Percentiles rank a stretch among this genome's conserved stretches.
Evolutionary conservation across 2,113 vertebrate genomes (phyloP).

Genomic region (human): DNA sequence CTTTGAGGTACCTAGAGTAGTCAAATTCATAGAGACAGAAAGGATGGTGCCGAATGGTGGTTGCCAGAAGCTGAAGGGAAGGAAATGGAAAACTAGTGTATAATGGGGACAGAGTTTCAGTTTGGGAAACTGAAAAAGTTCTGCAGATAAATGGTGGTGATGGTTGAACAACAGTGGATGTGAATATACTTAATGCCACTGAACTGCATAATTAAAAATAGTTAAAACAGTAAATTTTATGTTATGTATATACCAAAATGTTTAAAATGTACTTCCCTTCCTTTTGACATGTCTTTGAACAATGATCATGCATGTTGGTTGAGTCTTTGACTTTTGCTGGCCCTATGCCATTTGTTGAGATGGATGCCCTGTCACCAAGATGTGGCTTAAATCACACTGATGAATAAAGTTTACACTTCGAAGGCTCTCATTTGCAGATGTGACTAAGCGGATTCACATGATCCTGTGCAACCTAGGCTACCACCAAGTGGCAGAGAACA

Average conservation of each 20-base stretch:
- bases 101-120: not conserved
- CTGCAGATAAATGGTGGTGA: not conserved
- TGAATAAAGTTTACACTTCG: not conserved
- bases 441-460: not conserved
- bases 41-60: not conserved
- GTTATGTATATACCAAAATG: not conserved
- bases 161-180: not conserved
- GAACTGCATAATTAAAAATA: not conserved
- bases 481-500: not conserved
- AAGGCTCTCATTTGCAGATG: not conserved
- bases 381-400: not conserved
- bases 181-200: not conserved
- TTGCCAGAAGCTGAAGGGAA: not conserved
- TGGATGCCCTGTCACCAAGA: not conserved
- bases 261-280: not conserved
- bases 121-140: not conserved
- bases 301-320: not conserved
- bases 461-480: not conserved
- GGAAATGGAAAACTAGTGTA: not conserved
- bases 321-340: not conserved
- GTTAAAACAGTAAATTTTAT: not conserved
- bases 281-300: not conserved
- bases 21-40: not conserved
- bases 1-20: rapidly evolving
- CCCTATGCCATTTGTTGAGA: not conserved